A percentile compares a stretch with the other conserved stretches of the same genome.
phyloP scores from a whole-genome alignment of 2,888 invertebrate species.

The Acleris sparsana region DNA sequence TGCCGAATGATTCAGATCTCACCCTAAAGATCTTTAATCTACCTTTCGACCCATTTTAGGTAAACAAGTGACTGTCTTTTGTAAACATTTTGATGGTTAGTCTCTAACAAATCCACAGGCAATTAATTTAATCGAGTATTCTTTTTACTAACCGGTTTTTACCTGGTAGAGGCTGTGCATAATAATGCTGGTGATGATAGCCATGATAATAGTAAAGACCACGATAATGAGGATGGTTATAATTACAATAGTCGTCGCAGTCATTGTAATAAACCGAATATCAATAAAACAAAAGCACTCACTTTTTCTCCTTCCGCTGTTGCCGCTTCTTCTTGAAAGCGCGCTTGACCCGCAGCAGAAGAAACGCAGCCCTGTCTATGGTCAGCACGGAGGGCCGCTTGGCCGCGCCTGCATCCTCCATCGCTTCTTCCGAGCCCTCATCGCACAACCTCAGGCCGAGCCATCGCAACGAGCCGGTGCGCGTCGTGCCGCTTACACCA shows the following conservation, averaged over 20 bases:
- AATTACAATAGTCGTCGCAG: no score
- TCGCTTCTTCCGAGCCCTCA: conserved; percentile 73
- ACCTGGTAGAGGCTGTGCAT: no score
- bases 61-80: no score
- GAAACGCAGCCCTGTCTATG: conserved; percentile 94
- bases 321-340: conserved; percentile 96
- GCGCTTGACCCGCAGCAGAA: conserved; percentile 92
- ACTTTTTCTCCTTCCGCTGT: conserved; percentile 94
- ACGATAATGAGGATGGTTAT: no score
- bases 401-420: conserved; percentile 75
- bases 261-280: not conserved
- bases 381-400: conserved; percentile 88
- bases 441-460: conserved; percentile 83
- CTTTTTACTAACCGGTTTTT: no score
- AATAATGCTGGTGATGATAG: no score
- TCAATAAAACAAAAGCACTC: conserved; percentile 64
- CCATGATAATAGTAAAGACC: no score
- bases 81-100: no score
- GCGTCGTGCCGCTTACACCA: conserved; percentile 57
- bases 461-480: conserved; percentile 76
- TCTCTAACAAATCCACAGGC: no score
- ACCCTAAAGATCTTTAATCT: no score
- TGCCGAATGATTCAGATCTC: not conserved
- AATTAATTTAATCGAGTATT: no score
- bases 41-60: no score